Conservation (phyloP, 1,140 invertebrate species). For the Ostrea denselamellosa region DNA sequence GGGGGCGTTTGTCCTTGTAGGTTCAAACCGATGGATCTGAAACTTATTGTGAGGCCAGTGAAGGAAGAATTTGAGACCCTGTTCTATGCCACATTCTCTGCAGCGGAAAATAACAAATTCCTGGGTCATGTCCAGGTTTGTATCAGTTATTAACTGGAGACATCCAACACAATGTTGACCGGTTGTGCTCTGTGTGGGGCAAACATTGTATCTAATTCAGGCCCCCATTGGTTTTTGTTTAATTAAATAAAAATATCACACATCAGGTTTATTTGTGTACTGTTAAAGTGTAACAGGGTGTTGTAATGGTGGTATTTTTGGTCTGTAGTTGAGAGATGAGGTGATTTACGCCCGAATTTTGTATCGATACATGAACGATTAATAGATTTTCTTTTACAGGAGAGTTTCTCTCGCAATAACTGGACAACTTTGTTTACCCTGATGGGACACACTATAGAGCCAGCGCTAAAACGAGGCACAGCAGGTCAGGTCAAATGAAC, state of each 20-base stretch:
- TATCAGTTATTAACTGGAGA: too few relatives aligned
- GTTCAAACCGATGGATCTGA: constrained; percentile 96
- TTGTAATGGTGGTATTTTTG: too few relatives aligned
- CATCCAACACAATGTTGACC: too few relatives aligned
- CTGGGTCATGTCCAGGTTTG: constrained; percentile 86
- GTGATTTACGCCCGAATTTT: too few relatives aligned
- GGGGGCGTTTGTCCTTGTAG: constrained; percentile 75
- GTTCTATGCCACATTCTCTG: constrained; percentile 89
- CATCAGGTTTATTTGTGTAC: too few relatives aligned
- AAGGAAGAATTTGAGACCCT: constrained; percentile 91
- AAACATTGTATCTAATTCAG: too few relatives aligned
- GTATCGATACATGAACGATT: not conserved
- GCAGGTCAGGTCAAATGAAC: constrained; percentile 38
- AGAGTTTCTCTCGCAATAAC: constrained; percentile 85
- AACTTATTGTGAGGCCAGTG: constrained; percentile 89
- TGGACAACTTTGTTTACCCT: constrained; percentile 87
- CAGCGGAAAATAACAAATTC: constrained; percentile 91
- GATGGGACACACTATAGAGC: constrained; percentile 86
- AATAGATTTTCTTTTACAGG: constrained; percentile 72
- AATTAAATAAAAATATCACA: too few relatives aligned
- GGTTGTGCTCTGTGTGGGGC: too few relatives aligned
- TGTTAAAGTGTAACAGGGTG: too few relatives aligned
- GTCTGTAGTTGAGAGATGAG: too few relatives aligned
- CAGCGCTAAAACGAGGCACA: constrained; percentile 81
- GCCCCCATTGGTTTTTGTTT: too few relatives aligned